Evolutionary conservation across 1,140 invertebrate genomes (phyloP).

Genomic region (Pentalonia nigronervosa): DNA sequence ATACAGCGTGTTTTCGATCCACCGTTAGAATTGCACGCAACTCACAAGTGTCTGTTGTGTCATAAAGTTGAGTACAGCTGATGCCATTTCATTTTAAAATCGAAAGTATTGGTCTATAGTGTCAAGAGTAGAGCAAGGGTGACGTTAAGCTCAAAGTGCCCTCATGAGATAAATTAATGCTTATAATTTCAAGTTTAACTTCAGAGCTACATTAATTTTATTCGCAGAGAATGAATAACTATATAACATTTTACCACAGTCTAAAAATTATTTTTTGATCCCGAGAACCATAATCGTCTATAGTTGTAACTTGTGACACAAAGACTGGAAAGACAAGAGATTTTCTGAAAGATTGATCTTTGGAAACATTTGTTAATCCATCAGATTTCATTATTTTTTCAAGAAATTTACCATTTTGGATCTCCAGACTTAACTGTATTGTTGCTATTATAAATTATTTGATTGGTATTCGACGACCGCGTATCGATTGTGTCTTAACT

Average conservation of each 20-base stretch:
- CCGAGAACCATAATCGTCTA: neutral
- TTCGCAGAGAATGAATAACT: neutral
- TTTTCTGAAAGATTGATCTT: too few species aligned
- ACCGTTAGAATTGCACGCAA: neutral
- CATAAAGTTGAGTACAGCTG: neutral
- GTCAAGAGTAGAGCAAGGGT: neutral
- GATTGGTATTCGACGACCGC: neutral
- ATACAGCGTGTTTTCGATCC: neutral
- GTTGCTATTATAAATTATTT: neutral
- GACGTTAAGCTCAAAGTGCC: neutral
- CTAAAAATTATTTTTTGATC: neutral
- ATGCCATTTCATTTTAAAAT: neutral
- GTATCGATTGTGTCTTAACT: neutral
- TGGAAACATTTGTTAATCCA: too few species aligned
- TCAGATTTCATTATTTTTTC: neutral
- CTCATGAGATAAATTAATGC: neutral
- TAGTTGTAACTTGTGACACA: neutral
- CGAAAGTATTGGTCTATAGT: neutral
- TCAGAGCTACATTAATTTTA: neutral
- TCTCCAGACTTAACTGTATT: neutral
- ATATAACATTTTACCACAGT: too few species aligned
- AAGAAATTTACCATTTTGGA: neutral
- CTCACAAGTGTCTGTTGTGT: neutral
- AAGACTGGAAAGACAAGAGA: neutral
- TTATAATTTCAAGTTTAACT: neutral